These are phyloP conservation scores for Caenorhabditis remanei DNA, from an alignment of 1,140 invertebrate species.

Conservation along the genomic window DNA sequence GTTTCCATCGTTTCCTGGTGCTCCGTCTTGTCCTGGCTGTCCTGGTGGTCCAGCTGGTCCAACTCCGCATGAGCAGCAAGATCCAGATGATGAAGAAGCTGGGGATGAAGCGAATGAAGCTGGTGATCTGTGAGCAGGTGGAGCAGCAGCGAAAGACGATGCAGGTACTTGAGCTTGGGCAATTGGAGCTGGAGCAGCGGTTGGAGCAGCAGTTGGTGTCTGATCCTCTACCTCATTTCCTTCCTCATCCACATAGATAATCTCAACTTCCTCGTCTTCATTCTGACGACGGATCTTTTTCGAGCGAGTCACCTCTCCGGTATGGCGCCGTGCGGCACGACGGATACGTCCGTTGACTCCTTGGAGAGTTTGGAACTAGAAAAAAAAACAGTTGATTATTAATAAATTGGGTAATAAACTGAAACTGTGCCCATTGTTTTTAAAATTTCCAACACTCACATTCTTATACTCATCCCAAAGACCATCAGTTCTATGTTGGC, in stretches of 20 bases:
- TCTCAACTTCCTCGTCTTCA: slow-evolving; percentile 38
- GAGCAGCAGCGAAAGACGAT: neutral
- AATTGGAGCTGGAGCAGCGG: slow-evolving; percentile 38
- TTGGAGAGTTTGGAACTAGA: slow-evolving; percentile 41
- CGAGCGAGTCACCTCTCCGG: neutral
- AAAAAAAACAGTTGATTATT: too few relatives aligned
- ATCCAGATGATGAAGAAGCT: slow-evolving; percentile 36
- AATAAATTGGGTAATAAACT: too few relatives aligned
- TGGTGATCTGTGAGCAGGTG: neutral
- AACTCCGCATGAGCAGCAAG: slow-evolving; percentile 62
- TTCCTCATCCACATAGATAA: slow-evolving; percentile 49
- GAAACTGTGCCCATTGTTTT: too few relatives aligned
- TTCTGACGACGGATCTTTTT: slow-evolving; percentile 32
- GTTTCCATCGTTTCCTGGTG: slow-evolving; percentile 64
- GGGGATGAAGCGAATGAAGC: too few relatives aligned
- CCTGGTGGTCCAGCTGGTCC: slow-evolving; percentile 61
- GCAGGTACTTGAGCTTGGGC: slow-evolving; percentile 8
- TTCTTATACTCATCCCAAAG: slow-evolving; percentile 66
- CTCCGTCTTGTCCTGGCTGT: slow-evolving; percentile 66
- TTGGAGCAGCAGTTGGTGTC: slow-evolving; percentile 42
- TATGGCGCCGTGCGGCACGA: slow-evolving; percentile 31
- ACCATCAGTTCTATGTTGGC: slow-evolving; percentile 61
- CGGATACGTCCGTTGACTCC: slow-evolving; percentile 44
- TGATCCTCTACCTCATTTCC: slow-evolving; percentile 34
- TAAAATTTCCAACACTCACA: slow-evolving; percentile 21